Conservation (phyloP, 2,113 vertebrate genomes). For the Cervus canadensis region DNA sequence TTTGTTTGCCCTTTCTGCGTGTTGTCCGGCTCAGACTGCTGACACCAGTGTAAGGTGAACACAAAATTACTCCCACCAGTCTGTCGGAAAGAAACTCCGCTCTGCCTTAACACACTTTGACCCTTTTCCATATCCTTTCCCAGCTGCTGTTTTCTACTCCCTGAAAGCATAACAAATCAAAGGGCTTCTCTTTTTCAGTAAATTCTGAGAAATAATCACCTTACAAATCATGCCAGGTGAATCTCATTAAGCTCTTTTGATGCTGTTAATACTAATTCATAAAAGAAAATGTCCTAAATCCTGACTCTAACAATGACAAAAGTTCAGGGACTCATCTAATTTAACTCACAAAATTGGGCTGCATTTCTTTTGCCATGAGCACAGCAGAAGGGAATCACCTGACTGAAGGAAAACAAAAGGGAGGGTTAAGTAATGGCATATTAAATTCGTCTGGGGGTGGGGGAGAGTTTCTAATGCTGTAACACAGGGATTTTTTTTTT, state of each 20-base stretch:
- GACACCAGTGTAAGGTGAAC: not conserved
- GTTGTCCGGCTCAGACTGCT: not conserved
- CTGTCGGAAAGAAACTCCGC: not conserved
- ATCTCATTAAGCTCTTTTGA: constrained; percentile 50
- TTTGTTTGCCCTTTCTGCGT: not conserved
- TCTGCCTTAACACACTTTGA: not conserved
- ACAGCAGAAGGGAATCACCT: not conserved
- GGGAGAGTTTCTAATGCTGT: not conserved
- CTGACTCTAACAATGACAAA: constrained; percentile 12
- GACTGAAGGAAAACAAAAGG: constrained; percentile 22
- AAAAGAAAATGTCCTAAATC: constrained; percentile 43
- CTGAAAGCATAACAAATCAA: constrained; percentile 35
- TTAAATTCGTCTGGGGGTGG: not conserved
- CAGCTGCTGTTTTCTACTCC: constrained; percentile 3
- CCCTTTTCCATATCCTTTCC: not conserved
- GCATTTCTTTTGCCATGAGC: not conserved
- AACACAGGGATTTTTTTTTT: constrained; percentile 3
- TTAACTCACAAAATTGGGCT: not conserved
- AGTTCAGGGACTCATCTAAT: not conserved
- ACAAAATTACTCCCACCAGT: not conserved
- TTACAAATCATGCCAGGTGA: constrained; percentile 30
- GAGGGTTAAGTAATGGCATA: not conserved
- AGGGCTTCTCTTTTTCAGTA: constrained; percentile 8
- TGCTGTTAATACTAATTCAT: constrained; percentile 37
- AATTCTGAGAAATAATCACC: constrained; percentile 42